Conservation (phyloP, 2,113 vertebrate species). For the Hepsetus odoe region DNA sequence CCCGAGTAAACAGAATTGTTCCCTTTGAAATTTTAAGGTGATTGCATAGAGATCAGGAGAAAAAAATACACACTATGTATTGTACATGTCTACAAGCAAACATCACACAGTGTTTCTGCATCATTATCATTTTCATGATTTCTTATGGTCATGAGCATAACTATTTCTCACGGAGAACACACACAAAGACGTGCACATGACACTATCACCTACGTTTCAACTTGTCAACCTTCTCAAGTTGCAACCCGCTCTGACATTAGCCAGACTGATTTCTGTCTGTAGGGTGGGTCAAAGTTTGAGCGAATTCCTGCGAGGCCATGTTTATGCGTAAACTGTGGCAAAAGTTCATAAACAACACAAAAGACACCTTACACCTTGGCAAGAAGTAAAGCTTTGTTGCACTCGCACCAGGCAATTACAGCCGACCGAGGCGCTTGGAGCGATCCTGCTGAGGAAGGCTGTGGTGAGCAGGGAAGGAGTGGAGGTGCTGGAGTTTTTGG, state of each 20-base stretch:
- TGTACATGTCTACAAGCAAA: background rate
- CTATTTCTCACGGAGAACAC: background rate
- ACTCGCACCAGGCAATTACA: constrained; percentile 71
- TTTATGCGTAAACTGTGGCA: constrained; percentile 56
- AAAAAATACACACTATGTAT: constrained; percentile 4
- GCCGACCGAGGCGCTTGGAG: constrained; percentile 72
- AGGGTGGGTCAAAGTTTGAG: constrained; percentile 58
- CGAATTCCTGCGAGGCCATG: constrained; percentile 55
- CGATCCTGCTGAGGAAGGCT: constrained; percentile 59
- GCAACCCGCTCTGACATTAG: constrained; percentile 54
- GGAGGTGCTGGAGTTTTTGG: constrained; percentile 29
- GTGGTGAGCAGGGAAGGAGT: constrained; percentile 54
- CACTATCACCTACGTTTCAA: constrained; percentile 41
- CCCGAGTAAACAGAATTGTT: background rate
- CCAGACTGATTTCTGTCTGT: constrained; percentile 61
- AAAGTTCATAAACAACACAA: constrained; percentile 57
- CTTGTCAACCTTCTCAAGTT: constrained; percentile 65
- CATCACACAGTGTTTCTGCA: background rate
- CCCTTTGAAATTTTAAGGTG: background rate
- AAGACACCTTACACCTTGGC: constrained; percentile 64
- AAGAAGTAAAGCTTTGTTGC: constrained; percentile 62
- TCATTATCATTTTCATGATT: background rate
- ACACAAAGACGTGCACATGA: constrained; percentile 8
- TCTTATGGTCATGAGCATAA: background rate
- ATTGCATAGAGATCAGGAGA: background rate